Percentiles rank a stretch among this genome's conserved stretches.
These are phyloP conservation scores for Drosophila merina DNA, from an alignment of 2,888 invertebrate genomes.

Conservation along the genomic window DNA sequence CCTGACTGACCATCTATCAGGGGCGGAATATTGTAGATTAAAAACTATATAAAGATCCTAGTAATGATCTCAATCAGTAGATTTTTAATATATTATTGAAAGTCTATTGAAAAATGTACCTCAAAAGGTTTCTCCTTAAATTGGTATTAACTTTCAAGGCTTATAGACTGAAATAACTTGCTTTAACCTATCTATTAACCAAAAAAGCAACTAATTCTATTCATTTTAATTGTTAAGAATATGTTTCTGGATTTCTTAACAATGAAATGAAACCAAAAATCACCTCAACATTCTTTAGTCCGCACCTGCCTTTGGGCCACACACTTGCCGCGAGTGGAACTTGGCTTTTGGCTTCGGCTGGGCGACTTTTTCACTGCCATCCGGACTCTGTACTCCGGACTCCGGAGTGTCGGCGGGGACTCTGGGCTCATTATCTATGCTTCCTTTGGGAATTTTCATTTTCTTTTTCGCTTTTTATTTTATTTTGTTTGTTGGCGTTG, in stretches of 20 bases:
- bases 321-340: constrained; percentile 15
- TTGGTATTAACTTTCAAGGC: neutral
- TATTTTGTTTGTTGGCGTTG: neutral
- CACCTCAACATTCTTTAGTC: neutral
- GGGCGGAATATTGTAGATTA: constrained; percentile 9
- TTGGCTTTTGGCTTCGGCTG: constrained; percentile 44
- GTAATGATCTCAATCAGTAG: too few species aligned
- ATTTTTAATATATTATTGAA: too few species aligned
- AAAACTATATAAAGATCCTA: too few species aligned
- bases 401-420: constrained; percentile 35
- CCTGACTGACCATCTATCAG: constrained; percentile 39
- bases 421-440: constrained; percentile 76
- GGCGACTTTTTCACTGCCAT: constrained; percentile 45
- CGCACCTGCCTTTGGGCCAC: constrained; percentile 29
- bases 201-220: too few species aligned
- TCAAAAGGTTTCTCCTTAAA: too few species aligned
- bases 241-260: too few species aligned
- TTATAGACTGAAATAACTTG: neutral
- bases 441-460: constrained; percentile 80
- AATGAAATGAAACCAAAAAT: neutral
- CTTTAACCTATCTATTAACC: too few species aligned
- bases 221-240: too few species aligned
- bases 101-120: neutral
- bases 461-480: constrained; percentile 61
- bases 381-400: neutral